These are phyloP conservation scores for Sericinus montela DNA, from an alignment of 2,888 invertebrate species.

Conservation along the genomic window DNA sequence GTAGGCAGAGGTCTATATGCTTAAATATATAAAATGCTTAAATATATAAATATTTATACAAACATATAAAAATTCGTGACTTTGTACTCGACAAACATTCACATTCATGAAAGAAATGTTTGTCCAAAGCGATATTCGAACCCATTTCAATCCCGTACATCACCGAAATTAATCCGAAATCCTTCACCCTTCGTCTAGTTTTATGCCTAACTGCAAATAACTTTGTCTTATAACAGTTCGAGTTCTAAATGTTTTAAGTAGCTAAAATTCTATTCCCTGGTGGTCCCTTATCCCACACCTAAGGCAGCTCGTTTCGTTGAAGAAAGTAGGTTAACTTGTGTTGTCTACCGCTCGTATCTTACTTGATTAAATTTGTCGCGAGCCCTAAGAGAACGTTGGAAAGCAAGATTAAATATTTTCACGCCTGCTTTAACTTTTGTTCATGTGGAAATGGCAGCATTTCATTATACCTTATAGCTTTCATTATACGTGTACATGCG, in stretches of 20 bases:
- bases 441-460: neutral
- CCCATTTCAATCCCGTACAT: neutral
- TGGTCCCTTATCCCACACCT: neutral
- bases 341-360: slow-evolving; percentile 13
- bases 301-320: slow-evolving; percentile 4
- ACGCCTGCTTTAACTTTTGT: neutral
- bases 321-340: slow-evolving; percentile 16
- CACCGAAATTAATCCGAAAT: neutral
- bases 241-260: neutral
- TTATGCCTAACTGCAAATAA: neutral
- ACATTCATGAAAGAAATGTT: too few species aligned
- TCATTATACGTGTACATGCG: too few species aligned
- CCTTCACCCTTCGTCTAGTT: neutral
- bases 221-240: too few species aligned
- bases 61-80: too few species aligned
- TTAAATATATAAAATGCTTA: too few species aligned
- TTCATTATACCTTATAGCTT: too few species aligned
- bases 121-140: too few species aligned
- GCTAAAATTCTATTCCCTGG: slow-evolving; percentile 7
- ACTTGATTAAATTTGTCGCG: slow-evolving; percentile 15
- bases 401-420: slow-evolving; percentile 11
- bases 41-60: too few species aligned
- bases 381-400: slow-evolving; percentile 1
- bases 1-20: too few species aligned
- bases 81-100: too few species aligned